Evolutionary conservation across 2,113 vertebrate species (phyloP).

Genomic region (Eurypyga helias): DNA sequence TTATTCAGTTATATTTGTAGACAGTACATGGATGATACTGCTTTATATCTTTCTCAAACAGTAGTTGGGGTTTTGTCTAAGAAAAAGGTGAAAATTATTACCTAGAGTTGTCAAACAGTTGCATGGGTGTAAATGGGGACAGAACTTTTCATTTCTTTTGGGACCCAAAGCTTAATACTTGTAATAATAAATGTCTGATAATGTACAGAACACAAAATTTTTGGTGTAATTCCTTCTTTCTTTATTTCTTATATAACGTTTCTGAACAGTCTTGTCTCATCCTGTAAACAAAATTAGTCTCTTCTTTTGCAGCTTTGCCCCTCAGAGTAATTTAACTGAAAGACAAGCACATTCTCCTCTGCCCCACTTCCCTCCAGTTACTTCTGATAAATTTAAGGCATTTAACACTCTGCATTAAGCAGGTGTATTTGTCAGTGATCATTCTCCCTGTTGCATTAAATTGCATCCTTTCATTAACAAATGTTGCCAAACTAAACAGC

Average conservation of each 20-base stretch:
- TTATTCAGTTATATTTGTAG: not conserved
- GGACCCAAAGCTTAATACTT: not conserved
- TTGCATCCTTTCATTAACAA: not conserved
- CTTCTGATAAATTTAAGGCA: not conserved
- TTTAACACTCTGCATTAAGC: not conserved
- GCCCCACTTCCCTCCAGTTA: not conserved
- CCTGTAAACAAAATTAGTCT: not conserved
- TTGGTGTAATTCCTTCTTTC: not conserved
- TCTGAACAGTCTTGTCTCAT: not conserved
- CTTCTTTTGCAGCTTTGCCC: not conserved
- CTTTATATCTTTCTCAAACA: not conserved
- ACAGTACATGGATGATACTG: not conserved
- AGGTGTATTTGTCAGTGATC: not conserved
- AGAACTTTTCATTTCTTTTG: not conserved
- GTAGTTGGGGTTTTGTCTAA: not conserved
- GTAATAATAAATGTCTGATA: not conserved
- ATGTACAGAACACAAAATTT: not conserved
- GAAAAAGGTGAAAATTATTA: not conserved
- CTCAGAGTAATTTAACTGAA: not conserved
- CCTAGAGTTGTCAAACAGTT: not conserved
- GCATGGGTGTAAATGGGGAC: not conserved
- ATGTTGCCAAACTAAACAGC: conserved; percentile 4
- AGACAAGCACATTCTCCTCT: not conserved
- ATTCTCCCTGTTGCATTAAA: not conserved
- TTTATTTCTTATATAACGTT: not conserved